Evolutionary conservation across 2,797 vertebrate species (phyloP), one percentile per base, ranked within the genome.

Genomic region (Tragelaphus oryx): DNA sequence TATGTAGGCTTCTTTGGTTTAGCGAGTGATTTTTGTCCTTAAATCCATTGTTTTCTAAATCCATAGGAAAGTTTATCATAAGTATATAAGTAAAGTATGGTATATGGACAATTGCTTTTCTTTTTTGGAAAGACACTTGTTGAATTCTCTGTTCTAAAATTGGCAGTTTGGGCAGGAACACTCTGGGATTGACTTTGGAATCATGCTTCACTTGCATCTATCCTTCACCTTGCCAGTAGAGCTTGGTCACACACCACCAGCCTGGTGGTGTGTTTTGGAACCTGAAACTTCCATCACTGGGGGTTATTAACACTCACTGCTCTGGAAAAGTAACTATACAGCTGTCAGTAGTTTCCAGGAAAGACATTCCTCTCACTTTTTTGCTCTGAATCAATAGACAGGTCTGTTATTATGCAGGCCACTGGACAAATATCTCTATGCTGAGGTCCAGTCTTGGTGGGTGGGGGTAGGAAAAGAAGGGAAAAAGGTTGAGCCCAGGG

Each of bases 51-150:
- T 44, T 74, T 89, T 8, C 48, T 68, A 93, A 93, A 85, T 62
- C 33, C 55, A 92, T 55, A 89, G 30, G 52, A 84, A 93, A 85
- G 86, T 76, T 85, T 94, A 2, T 16, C 10, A 54, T 54, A 75
- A 86, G 28, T 22, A 80, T 33, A 6, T 86, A 89, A 91, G 41
- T 48, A 83, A 94, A 94, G 16, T 65, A 50, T 22, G 28, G 26
- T 71, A 92, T 92, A 62, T 94, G 71, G 57, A 87, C 79, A 93
- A 76, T 52, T 81, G 30, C 37, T 79, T 93, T 91, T 86, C 33
- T 84, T 95, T 87, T 97, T 89, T 76, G 82, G 46, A 81, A 84
- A 93, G 89, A 62, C 52, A 97, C 83, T 94, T 88, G 46, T 41
- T 82, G 18, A 93, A 89, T 79, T 94, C 17, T 93, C 44, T 88